Evolutionary conservation across 1,140 invertebrate species (phyloP).

Genomic region (Drosophila virilis): DNA sequence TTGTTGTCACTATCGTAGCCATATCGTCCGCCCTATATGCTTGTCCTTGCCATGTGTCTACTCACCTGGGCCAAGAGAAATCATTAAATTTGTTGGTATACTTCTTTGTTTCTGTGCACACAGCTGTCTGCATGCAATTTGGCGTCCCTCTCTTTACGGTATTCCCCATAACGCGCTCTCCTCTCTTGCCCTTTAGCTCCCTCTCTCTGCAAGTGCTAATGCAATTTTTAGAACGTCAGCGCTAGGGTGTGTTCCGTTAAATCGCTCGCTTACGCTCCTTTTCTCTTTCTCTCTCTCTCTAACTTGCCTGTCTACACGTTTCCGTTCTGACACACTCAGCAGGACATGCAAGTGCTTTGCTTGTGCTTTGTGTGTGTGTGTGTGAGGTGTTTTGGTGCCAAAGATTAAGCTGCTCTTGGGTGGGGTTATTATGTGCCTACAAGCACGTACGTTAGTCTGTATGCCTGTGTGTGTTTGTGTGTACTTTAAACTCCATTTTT

Average conservation of each 20-base stretch:
- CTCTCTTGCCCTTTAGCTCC: slow-evolving; percentile 12
- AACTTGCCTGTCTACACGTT: slow-evolving; percentile 54
- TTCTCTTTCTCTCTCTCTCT: slow-evolving; percentile 25
- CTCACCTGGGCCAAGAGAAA: slow-evolving; percentile 69
- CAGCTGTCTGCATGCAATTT: slow-evolving; percentile 54
- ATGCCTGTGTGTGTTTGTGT: background rate
- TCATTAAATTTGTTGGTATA: slow-evolving; percentile 83
- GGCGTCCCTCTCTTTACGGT: slow-evolving; percentile 10
- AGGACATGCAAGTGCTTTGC: slow-evolving; percentile 66
- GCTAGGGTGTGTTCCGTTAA: slow-evolving; percentile 63
- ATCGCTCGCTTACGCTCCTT: slow-evolving; percentile 44
- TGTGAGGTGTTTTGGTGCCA: slow-evolving; percentile 32
- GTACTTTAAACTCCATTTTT: slow-evolving; percentile 67
- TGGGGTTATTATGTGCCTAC: slow-evolving; percentile 32
- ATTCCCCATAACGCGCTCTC: slow-evolving; percentile 12
- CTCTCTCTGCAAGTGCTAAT: slow-evolving; percentile 27
- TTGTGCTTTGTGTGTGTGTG: background rate
- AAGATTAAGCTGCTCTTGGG: slow-evolving; percentile 44
- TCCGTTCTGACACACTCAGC: slow-evolving; percentile 49
- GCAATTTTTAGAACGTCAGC: slow-evolving; percentile 36
- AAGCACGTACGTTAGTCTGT: slow-evolving; percentile 2
- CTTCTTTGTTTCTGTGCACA: slow-evolving; percentile 58
- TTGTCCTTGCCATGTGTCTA: slow-evolving; percentile 37
- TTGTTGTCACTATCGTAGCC: slow-evolving; percentile 24
- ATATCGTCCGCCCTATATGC: slow-evolving; percentile 1